A percentile compares a stretch with the other conserved stretches of the same genome.
Conservation (phyloP, 2,113 vertebrate genomes). For the Lonchura striata region DNA sequence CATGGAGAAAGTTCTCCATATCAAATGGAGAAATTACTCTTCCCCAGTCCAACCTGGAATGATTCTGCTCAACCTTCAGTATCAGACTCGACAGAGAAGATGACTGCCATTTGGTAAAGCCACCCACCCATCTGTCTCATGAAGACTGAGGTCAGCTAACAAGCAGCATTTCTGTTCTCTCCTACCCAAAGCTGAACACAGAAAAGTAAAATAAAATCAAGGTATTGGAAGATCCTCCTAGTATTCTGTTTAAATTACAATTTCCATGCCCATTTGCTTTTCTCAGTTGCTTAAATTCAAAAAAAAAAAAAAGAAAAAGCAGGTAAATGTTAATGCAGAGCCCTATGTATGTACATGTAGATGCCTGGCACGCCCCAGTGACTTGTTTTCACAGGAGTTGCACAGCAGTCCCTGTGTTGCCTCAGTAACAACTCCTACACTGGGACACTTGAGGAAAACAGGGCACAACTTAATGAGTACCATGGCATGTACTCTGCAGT, state of each 20-base stretch:
- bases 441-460: conserved; percentile 14
- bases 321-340: not conserved
- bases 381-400: not conserved
- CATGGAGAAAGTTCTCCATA: not conserved
- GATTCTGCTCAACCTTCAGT: not conserved
- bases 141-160: not conserved
- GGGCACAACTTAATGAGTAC: conserved; percentile 26
- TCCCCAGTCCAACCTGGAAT: not conserved
- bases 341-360: not conserved
- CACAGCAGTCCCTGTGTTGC: not conserved
- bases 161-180: not conserved
- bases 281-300: not conserved
- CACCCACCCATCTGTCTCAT: not conserved
- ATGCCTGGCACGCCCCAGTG: not conserved
- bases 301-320: not conserved
- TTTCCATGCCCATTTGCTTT: not conserved
- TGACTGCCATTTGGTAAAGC: not conserved
- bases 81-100: not conserved
- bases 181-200: not conserved
- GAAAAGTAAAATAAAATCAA: not conserved
- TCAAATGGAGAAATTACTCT: not conserved
- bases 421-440: conserved; percentile 37
- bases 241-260: not conserved
- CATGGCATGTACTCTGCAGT: not conserved
- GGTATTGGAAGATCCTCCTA: not conserved